phyloP scores from a whole-genome alignment of 2,797 vertebrate genomes.

The Pempheris klunzingeri region DNA sequence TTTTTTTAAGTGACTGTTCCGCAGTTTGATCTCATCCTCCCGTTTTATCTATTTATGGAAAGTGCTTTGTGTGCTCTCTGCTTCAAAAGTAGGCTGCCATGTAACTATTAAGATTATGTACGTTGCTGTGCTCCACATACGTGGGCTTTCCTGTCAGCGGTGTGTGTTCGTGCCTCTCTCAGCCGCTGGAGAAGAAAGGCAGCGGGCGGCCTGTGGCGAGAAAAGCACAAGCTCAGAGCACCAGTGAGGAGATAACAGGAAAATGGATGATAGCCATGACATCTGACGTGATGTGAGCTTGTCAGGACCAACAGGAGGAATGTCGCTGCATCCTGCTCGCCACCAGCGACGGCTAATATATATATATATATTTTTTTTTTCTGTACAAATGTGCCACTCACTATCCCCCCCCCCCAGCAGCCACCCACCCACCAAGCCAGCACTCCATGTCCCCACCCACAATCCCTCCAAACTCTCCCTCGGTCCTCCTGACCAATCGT shows the following conservation, averaged over 20 bases:
- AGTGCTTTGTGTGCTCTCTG: slow-evolving; percentile 28
- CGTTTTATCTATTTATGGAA: slow-evolving; percentile 68
- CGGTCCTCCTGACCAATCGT: slow-evolving; percentile 72
- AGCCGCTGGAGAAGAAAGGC: slow-evolving; percentile 23
- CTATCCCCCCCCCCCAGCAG: slow-evolving; percentile 28
- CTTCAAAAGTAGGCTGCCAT: slow-evolving; percentile 49
- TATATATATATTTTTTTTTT: slow-evolving; percentile 17
- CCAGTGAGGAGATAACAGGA: slow-evolving; percentile 19
- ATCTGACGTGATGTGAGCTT: slow-evolving; percentile 23
- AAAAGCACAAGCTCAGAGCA: slow-evolving; percentile 17
- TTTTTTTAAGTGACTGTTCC: slow-evolving; percentile 12
- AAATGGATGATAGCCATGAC: slow-evolving; percentile 38
- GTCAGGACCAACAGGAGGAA: slow-evolving; percentile 48
- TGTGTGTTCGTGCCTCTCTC: not conserved
- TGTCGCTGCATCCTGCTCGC: slow-evolving; percentile 43
- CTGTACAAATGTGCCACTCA: slow-evolving; percentile 56
- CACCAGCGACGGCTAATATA: slow-evolving; percentile 36
- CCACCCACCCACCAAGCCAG: slow-evolving; percentile 47
- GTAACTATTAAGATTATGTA: slow-evolving; percentile 17
- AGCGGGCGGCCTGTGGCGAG: slow-evolving; percentile 12
- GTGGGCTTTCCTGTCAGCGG: slow-evolving; percentile 26
- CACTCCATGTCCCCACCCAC: slow-evolving; percentile 66
- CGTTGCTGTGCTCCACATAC: slow-evolving; percentile 23
- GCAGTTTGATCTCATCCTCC: slow-evolving; percentile 36
- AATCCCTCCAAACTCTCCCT: slow-evolving; percentile 67